Evolutionary conservation across 2,888 invertebrate species (phyloP).

Genomic region (Noctua janthe): DNA sequence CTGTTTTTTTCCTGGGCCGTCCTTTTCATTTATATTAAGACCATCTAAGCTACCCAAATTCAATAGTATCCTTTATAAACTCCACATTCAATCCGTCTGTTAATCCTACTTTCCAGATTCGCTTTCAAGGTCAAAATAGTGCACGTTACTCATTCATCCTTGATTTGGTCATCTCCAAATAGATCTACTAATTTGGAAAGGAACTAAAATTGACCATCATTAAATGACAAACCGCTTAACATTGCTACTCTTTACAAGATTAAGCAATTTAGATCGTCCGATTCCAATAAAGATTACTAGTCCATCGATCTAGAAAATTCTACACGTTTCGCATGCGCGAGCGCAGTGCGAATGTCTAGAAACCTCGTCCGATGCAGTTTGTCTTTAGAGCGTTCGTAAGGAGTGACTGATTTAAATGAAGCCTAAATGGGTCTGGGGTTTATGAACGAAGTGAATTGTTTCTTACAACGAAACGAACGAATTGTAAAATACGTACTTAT

Average conservation of each 20-base stretch:
- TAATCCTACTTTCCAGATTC: not conserved
- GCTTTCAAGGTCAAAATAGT: not conserved
- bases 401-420: conserved; percentile 34
- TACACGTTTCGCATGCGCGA: conserved; percentile 24
- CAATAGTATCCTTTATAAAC: not conserved
- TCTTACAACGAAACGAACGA: not conserved
- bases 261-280: conserved; percentile 35
- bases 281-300: conserved; percentile 25
- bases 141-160: not conserved
- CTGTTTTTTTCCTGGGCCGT: not conserved
- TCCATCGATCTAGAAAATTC: conserved; percentile 45
- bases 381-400: conserved; percentile 29
- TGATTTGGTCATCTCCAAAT: conserved; percentile 5
- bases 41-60: not conserved
- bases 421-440: conserved; percentile 6
- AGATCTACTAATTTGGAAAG: not conserved
- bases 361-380: conserved; percentile 39
- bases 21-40: not conserved
- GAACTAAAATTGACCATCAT: not conserved
- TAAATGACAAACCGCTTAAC: conserved; percentile 1
- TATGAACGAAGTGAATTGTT: conserved; percentile 12
- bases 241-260: not conserved
- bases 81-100: not conserved
- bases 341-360: conserved; percentile 48
- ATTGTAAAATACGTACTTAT: not conserved